Percentiles rank a stretch among this genome's conserved stretches.
Evolutionary conservation across 2,888 invertebrate genomes (phyloP).

Genomic region (Adelphocoris suturalis): DNA sequence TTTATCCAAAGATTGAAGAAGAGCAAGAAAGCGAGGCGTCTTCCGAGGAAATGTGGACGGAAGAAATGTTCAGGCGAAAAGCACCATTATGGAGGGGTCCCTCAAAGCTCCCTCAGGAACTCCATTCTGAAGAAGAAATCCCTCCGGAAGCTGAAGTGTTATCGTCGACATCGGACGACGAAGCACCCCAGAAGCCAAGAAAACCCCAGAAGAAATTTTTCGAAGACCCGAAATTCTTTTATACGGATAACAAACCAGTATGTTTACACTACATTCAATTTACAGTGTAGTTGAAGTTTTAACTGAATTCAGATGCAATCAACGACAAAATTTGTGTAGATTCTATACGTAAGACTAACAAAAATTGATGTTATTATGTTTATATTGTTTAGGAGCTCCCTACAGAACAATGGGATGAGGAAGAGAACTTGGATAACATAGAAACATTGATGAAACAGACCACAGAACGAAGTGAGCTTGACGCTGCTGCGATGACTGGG

Average conservation of each 20-base stretch:
- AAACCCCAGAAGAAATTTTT: conserved; percentile 55
- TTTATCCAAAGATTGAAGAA: background rate
- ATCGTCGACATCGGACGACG: conserved; percentile 46
- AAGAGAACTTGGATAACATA: conserved; percentile 62
- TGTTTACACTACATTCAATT: background rate
- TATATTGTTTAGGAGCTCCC: background rate
- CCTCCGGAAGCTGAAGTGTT: background rate
- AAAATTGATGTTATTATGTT: no score
- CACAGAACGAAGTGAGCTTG: conserved; percentile 55
- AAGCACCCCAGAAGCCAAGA: background rate
- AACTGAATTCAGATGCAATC: no score
- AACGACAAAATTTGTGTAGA: no score
- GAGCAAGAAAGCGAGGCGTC: background rate
- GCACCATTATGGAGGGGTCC: background rate
- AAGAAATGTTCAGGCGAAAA: conserved; percentile 6
- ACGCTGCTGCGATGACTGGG: conserved; percentile 13
- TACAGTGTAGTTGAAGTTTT: no score
- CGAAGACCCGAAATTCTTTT: conserved; percentile 58
- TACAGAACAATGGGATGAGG: conserved; percentile 45
- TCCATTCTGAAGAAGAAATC: conserved; percentile 18
- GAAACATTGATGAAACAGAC: conserved; percentile 60
- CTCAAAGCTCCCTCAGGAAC: conserved; percentile 40
- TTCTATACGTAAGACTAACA: no score
- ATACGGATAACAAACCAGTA: conserved; percentile 31
- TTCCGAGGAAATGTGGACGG: conserved; percentile 18